phyloP scores from a whole-genome alignment of 2,888 invertebrate species.

The Thera britannica region DNA sequence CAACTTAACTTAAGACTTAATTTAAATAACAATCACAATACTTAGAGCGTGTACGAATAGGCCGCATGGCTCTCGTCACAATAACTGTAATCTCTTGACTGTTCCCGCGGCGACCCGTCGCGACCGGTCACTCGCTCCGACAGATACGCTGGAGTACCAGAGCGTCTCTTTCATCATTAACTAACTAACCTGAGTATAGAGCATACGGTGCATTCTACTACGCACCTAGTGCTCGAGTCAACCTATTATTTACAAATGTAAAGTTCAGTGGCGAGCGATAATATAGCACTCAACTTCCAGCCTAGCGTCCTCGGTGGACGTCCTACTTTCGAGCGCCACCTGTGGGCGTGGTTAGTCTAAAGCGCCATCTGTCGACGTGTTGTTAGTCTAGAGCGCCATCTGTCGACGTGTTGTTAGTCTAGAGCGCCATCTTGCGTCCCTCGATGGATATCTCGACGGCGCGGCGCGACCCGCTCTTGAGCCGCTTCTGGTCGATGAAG shows the following conservation, averaged over 20 bases:
- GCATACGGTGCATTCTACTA: background rate
- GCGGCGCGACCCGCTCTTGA: slow-evolving; percentile 91
- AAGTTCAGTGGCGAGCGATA: too few relatives aligned
- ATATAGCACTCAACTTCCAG: too few relatives aligned
- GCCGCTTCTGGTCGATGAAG: slow-evolving; percentile 93
- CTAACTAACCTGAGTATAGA: background rate
- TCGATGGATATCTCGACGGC: slow-evolving; percentile 98
- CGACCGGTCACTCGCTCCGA: background rate
- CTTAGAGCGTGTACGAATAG: background rate
- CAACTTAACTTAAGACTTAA: slow-evolving; percentile 14
- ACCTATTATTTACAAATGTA: too few relatives aligned
- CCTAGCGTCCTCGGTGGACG: too few relatives aligned
- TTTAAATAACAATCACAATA: slow-evolving; percentile 25
- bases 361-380: background rate
- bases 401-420: slow-evolving; percentile 60
- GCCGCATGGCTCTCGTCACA: slow-evolving; percentile 10
- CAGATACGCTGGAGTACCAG: background rate
- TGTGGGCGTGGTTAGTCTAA: too few relatives aligned
- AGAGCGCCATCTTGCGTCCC: slow-evolving; percentile 97
- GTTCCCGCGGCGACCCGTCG: background rate
- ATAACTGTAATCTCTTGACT: slow-evolving; percentile 5
- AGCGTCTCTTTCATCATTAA: background rate
- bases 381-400: slow-evolving; percentile 91
- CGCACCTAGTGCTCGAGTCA: background rate
- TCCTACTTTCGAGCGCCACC: too few relatives aligned